Evolutionary conservation across 1,140 invertebrate species (phyloP), one percentile per base, ranked within the genome.

Genomic region (Hyles vespertilio): DNA sequence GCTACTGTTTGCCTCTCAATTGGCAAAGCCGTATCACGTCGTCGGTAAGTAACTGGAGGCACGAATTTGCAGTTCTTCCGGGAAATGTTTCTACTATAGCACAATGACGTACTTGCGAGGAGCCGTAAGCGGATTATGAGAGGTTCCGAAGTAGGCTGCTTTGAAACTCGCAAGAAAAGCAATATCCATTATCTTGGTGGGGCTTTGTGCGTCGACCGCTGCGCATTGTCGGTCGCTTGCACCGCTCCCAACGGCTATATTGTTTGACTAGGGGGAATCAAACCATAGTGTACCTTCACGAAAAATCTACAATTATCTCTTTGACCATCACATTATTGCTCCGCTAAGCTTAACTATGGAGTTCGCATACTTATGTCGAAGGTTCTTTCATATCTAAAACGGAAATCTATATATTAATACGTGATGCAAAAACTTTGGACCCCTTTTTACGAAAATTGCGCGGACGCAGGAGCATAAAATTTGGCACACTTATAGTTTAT

Each of bases 131-230:
- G 84, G 80, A 87, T 87, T 83, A 84, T 83, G 75, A 80, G 79
- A 81, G 80, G 70, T 79, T 80, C 70, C 73, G 68, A 81, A 83
- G 81, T 83, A 81, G 84, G 79, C 74, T 80, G 79, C 83, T 87
- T 83, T 83, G 78, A 81, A 85, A 84, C 81, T 84, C 72, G 70
- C 80, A 79, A 81, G 81, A 81, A 86, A 84, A 84, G 81, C 81
- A 87, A 87, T 87, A 87, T 84, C 80, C 84, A 84, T 83, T 84
- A 84, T 84, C 77, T 83, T 75, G 79, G 72, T 63, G 62, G 63
- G 69, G 74, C 81, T 86, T 81, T 86, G 79, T 83, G 74, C 67
- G 67, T 64, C 63, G 72, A 68, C 66, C 70, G 66, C 63, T 56
- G 69, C 60, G 73, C 71, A 77, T 82, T 78, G 78, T 82, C 63